A percentile compares a stretch with the other conserved stretches of the same genome.
phyloP scores from a whole-genome alignment of 2,888 invertebrate genomes.

The Tetragonisca angustula region DNA sequence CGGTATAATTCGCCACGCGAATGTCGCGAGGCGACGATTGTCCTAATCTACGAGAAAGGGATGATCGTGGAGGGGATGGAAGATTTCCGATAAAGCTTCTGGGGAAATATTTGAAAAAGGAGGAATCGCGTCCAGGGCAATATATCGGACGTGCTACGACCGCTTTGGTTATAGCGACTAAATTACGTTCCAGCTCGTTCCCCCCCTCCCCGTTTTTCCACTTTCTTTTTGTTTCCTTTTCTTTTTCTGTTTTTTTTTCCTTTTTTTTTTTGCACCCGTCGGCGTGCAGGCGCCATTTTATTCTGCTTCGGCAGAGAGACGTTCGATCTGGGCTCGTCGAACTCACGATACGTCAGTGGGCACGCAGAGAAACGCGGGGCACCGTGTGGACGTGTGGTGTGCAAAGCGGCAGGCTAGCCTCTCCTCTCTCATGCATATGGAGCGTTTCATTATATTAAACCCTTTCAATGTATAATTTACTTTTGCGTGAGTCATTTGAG shows the following conservation, averaged over 20 bases:
- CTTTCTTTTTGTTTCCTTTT: constrained; percentile 25
- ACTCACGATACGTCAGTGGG: constrained; percentile 76
- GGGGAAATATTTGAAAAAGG: constrained; percentile 48
- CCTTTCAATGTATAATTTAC: constrained; percentile 89
- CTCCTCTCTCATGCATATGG: constrained; percentile 87
- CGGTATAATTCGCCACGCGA: neutral
- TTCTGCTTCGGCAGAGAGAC: constrained; percentile 67
- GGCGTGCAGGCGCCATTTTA: constrained; percentile 68
- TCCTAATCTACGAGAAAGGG: constrained; percentile 2
- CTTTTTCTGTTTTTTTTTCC: constrained; percentile 11
- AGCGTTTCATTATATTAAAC: constrained; percentile 88
- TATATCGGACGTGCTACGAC: constrained; percentile 44
- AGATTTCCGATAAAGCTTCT: constrained; percentile 44
- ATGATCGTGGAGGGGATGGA: neutral
- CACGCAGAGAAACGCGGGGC: constrained; percentile 76
- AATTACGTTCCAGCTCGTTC: constrained; percentile 60
- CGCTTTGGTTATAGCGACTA: constrained; percentile 69
- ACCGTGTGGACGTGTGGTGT: constrained; percentile 69
- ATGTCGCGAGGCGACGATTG: neutral
- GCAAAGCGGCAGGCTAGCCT: constrained; percentile 79
- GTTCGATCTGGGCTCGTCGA: constrained; percentile 74
- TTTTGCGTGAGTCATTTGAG: constrained; percentile 88
- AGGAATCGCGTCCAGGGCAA: constrained; percentile 38
- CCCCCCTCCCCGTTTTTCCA: neutral
- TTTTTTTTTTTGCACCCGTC: constrained; percentile 54